A percentile compares a stretch with the other conserved stretches of the same genome.
These are phyloP conservation scores for Grallaria varia DNA, from an alignment of 2,113 vertebrate genomes.

Conservation along the genomic window DNA sequence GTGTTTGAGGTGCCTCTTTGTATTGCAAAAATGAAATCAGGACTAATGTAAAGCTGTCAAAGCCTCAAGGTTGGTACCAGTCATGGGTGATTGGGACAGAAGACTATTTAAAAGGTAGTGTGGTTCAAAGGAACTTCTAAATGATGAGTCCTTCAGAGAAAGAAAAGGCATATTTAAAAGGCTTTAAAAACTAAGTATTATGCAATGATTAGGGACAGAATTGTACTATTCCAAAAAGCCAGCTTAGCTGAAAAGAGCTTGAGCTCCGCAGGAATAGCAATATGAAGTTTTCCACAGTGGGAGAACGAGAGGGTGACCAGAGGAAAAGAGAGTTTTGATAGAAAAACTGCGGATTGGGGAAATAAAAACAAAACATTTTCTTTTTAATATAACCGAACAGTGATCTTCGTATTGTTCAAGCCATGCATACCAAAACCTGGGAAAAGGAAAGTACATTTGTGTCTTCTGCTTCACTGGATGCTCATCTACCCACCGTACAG, in stretches of 20 bases:
- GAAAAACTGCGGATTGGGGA: background rate
- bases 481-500: background rate
- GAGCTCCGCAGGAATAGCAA: background rate
- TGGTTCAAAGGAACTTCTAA: background rate
- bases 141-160: background rate
- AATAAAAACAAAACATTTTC: background rate
- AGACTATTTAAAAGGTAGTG: background rate
- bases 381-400: background rate
- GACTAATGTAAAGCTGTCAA: background rate
- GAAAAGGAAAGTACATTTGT: background rate
- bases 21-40: background rate
- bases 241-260: background rate
- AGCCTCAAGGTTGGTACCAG: background rate
- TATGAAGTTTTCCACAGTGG: background rate
- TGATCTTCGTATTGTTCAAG: background rate
- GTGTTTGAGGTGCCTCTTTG: background rate
- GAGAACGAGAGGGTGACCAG: accelerated
- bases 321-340: background rate
- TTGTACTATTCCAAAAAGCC: background rate
- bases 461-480: background rate
- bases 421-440: background rate
- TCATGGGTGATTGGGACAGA: background rate
- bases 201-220: background rate
- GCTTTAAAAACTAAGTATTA: background rate
- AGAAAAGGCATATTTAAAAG: background rate